phyloP scores from a whole-genome alignment of 2,888 invertebrate genomes.

The Zygaena filipendulae region DNA sequence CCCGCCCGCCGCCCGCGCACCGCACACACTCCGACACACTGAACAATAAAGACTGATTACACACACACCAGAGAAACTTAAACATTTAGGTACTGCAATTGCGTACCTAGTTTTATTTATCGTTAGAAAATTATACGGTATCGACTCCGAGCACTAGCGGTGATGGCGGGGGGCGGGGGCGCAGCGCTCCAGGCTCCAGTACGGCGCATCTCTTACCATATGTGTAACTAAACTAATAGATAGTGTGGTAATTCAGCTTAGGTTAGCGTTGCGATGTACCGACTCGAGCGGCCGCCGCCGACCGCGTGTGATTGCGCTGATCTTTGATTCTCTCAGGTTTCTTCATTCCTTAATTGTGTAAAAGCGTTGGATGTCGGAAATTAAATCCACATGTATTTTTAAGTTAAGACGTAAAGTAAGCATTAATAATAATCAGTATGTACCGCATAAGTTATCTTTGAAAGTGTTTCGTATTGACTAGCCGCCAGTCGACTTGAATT shows the following conservation, averaged over 20 bases:
- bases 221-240: constrained; percentile 38
- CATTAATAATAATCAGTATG: constrained; percentile 61
- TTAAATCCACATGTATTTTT: constrained; percentile 52
- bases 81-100: not conserved
- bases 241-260: constrained; percentile 52
- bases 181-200: constrained; percentile 16
- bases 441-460: constrained; percentile 46
- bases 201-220: constrained; percentile 25
- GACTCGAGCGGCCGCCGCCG: constrained; percentile 31
- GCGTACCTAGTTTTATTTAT: constrained; percentile 4
- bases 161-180: constrained; percentile 11
- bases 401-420: constrained; percentile 62
- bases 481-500: constrained; percentile 36
- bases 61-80: not conserved
- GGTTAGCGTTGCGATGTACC: constrained; percentile 57
- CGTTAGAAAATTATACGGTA: not conserved
- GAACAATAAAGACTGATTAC: too few relatives aligned
- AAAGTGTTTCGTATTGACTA: constrained; percentile 38
- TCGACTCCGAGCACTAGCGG: too few relatives aligned
- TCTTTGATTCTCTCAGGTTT: constrained; percentile 42
- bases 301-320: constrained; percentile 46
- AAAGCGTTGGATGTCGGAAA: constrained; percentile 57
- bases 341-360: constrained; percentile 67
- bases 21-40: constrained; percentile 11
- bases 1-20: constrained; percentile 14